A percentile compares a stretch with the other conserved stretches of the same genome.
phyloP scores from a whole-genome alignment of 1,140 invertebrate genomes.

The Zaprionus camerounensis region DNA sequence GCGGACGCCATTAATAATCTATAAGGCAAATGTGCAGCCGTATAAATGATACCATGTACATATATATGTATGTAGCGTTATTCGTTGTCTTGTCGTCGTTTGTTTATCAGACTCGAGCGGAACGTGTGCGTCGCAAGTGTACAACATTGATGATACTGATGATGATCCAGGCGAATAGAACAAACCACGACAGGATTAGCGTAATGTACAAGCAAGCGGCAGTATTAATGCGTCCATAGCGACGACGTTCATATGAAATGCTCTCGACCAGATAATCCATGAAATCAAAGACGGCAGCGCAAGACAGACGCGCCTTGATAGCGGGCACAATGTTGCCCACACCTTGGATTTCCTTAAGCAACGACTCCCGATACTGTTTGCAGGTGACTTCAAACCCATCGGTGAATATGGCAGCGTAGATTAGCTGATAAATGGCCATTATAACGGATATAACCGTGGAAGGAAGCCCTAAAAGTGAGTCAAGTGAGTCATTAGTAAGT shows the following conservation, averaged over 20 bases:
- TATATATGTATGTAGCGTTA: not conserved
- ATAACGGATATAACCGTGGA: slow-evolving; percentile 86
- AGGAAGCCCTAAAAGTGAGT: slow-evolving; percentile 72
- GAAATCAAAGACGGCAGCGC: slow-evolving; percentile 89
- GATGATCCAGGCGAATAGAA: slow-evolving; percentile 85
- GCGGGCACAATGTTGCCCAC: slow-evolving; percentile 86
- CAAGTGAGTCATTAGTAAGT: not conserved
- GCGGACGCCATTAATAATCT: slow-evolving; percentile 39
- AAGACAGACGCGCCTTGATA: slow-evolving; percentile 87
- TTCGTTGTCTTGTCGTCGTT: slow-evolving; percentile 22
- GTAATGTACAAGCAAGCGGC: slow-evolving; percentile 87
- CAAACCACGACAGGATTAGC: slow-evolving; percentile 86
- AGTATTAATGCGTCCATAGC: slow-evolving; percentile 87
- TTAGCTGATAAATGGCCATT: slow-evolving; percentile 86
- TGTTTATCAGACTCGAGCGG: slow-evolving; percentile 55
- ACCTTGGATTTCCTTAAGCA: slow-evolving; percentile 86
- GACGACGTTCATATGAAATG: slow-evolving; percentile 85
- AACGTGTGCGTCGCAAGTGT: slow-evolving; percentile 84
- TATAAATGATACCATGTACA: not conserved
- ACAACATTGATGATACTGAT: slow-evolving; percentile 85
- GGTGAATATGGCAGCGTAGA: slow-evolving; percentile 87
- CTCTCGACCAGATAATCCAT: slow-evolving; percentile 89
- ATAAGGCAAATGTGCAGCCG: slow-evolving; percentile 48
- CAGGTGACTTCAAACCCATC: slow-evolving; percentile 89
- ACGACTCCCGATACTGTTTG: slow-evolving; percentile 87